A percentile compares a stretch with the other conserved stretches of the same genome.
These are phyloP conservation scores for Phyllotis vaccarum DNA, from an alignment of 2,797 vertebrate genomes.

Conservation along the genomic window DNA sequence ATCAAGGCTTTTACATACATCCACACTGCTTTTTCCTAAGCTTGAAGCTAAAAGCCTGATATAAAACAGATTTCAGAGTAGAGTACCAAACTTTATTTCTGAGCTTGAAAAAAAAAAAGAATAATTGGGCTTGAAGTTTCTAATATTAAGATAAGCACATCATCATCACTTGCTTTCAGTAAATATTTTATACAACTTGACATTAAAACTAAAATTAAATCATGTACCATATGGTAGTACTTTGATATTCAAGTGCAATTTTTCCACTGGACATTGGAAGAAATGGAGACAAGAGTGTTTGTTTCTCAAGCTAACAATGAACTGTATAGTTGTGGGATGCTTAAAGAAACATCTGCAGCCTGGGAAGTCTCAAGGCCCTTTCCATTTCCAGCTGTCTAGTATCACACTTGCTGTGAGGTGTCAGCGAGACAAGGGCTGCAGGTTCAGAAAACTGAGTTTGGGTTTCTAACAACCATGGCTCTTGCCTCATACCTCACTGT, in stretches of 20 bases:
- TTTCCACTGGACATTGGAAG: conserved; percentile 15
- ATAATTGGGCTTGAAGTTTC: not conserved
- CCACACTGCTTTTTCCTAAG: not conserved
- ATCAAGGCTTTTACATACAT: not conserved
- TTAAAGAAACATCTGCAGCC: not conserved
- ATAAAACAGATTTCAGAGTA: conserved; percentile 52
- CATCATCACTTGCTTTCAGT: not conserved
- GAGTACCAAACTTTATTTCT: not conserved
- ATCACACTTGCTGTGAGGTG: not conserved
- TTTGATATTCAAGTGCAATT: conserved; percentile 12
- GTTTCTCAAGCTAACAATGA: not conserved
- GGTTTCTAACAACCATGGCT: not conserved
- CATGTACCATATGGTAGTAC: conserved; percentile 16
- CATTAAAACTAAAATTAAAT: conserved; percentile 52
- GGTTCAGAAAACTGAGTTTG: not conserved
- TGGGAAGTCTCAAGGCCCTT: conserved; percentile 19
- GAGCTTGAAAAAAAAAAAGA: not conserved
- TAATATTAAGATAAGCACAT: conserved; percentile 39
- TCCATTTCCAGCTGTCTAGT: not conserved
- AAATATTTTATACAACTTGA: conserved; percentile 66
- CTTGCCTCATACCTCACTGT: not conserved
- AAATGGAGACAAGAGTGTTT: not conserved
- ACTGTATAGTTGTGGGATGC: no score
- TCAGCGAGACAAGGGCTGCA: not conserved
- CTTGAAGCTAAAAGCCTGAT: conserved; percentile 44